Conservation (phyloP, 2,797 vertebrate species). For the Mycteria americana region DNA sequence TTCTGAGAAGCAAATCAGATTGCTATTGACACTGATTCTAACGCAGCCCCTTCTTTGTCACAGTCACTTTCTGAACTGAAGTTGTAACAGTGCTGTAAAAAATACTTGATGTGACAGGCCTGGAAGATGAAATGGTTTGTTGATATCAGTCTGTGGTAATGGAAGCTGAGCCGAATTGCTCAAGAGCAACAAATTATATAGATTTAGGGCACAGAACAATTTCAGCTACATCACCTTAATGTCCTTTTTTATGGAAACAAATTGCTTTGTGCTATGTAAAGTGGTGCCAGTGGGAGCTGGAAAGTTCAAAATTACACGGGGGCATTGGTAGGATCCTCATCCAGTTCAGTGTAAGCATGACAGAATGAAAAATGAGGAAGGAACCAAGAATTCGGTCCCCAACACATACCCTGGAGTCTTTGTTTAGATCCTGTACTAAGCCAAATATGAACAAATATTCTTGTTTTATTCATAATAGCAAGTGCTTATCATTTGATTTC, state of each 20-base stretch:
- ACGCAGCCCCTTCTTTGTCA: constrained; percentile 27
- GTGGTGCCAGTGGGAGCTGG: neutral
- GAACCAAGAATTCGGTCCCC: neutral
- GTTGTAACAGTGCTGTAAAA: constrained; percentile 40
- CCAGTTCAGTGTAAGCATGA: neutral
- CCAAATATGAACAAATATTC: neutral
- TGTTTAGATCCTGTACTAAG: neutral
- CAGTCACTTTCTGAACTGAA: constrained; percentile 47
- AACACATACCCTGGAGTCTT: neutral
- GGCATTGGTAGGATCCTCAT: neutral
- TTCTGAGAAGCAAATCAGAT: constrained; percentile 46
- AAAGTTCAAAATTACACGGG: constrained; percentile 38
- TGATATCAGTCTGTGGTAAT: constrained; percentile 38
- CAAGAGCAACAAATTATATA: constrained; percentile 47
- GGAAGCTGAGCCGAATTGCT: constrained; percentile 22
- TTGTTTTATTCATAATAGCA: neutral
- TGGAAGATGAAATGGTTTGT: constrained; percentile 49
- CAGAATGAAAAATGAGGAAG: neutral
- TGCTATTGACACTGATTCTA: constrained; percentile 19
- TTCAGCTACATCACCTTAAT: constrained; percentile 30
- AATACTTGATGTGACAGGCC: constrained; percentile 44
- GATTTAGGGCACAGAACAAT: constrained; percentile 40
- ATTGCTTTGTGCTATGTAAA: constrained; percentile 27
- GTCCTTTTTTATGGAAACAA: constrained; percentile 52
- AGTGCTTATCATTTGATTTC: neutral